Base-by-base conservation (phyloP, 1,140 invertebrate genomes). In the Bombus confusus region DNA sequence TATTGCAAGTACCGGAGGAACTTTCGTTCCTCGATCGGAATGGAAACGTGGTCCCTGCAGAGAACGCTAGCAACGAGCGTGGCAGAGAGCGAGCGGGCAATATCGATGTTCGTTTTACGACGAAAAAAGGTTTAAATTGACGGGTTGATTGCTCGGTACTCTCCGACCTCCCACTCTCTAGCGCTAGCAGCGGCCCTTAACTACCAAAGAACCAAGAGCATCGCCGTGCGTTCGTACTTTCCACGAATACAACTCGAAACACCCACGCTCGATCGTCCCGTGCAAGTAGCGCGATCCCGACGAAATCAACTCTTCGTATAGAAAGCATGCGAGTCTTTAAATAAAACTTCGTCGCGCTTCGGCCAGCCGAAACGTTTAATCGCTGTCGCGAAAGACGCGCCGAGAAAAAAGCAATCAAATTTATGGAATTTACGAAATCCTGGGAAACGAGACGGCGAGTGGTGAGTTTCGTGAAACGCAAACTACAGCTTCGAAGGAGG, bases 221-320 rank as follows among this genome's bases (percentile, higher is more conserved):
- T 64, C 37, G 59, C 39, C 18, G 69, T 37, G 43, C n/a, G 66
- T 68, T 75, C n/a, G 57, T 81, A 66, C 77, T 87, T 90, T 89
- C 80, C 79, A 52, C 82, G 87, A 90, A 85, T 89, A 57, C 78
- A n/a, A 77, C 43, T 69, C 52, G 62, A 64, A 64, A 80, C 79
- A 43, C 87, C 86, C 74, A 85, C 88, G 86, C 59, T 72, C 75
- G 80, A 89, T 83, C 74, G 64, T 80, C 41, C 62, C 52, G 57
- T 71, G 8, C 76, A 47, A 85, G 74, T 83, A 78, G 82, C 74
- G 34, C 47, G 72, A 39, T 34, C 31, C 41, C 47, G 15, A 25
- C 39, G 43, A 78, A 74, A 75, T 74, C 77, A 76, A 89, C 34
- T 43, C 62, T 62, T 81, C 64, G 62, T 12, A 4, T 69, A 34